Base-by-base conservation (phyloP, 1,140 invertebrate species). In the Papilio polyxenes region DNA sequence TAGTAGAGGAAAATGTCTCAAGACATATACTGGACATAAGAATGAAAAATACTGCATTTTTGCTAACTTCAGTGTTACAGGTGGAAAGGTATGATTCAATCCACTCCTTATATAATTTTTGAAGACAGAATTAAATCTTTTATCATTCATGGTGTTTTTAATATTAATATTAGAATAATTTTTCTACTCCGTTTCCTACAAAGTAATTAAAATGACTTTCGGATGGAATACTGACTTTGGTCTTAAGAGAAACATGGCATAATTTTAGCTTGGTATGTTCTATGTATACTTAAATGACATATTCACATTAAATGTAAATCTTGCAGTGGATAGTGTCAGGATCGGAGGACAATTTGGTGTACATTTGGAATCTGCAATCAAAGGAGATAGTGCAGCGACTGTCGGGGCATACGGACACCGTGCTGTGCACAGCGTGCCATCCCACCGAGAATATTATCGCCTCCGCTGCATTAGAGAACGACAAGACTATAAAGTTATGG, bases 41-140 rank as follows among this genome's bases (percentile, higher is more conserved):
- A 99, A 99, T 95, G 98, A 99, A 95, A 99, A 99, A 93, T 99
- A 99, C 95, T 99, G 99, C 93, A 99, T 99, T 92, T 99, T 99
- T 95, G 99, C 99, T 37, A 99, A 99, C 95, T 99, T 99, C 93
- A 99, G 99, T 78, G 99, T 99, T 5, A 99, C 99, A 72, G 99
- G 99, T 83, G 99, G 99, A 93, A 99, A 99, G 96, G 98, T 98
- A 93, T 92, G 87, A 59, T 59, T 15, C 13, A 53, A 13, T 0
- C 51, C 89, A 40, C 3, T 23, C 65, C 76, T 7, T 49, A 59
- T 4, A 20, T 20, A n/a, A n/a, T n/a, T n/a, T 31, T 31, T 31
- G 23, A 31, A 31, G 23, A 2, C 23, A 31, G 23, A 31, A 31
- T 2, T 31, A 0, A 31, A 31, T 31, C 23, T 31, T 31, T 31